Evolutionary conservation across 2,888 invertebrate species (phyloP).

Genomic region (Shargacucullia verbasci): DNA sequence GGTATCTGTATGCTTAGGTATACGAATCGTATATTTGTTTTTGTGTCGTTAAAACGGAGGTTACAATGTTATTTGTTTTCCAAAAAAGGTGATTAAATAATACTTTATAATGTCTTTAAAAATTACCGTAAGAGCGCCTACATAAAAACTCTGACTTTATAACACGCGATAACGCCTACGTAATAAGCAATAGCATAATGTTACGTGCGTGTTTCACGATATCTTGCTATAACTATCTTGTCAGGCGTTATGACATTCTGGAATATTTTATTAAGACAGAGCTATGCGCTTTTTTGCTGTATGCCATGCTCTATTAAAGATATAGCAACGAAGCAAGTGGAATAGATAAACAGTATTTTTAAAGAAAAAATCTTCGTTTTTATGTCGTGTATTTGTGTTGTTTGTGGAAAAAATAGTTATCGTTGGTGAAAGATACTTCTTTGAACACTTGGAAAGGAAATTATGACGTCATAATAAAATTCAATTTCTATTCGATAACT

Average conservation of each 20-base stretch:
- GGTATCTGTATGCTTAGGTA: no score
- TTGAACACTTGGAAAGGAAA: no score
- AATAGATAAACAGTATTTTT: background rate
- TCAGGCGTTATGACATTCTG: constrained; percentile 42
- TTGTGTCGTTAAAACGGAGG: no score
- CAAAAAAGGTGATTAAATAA: no score
- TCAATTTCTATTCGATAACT: no score
- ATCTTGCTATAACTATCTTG: constrained; percentile 25
- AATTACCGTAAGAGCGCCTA: constrained; percentile 20
- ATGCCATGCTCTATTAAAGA: constrained; percentile 47
- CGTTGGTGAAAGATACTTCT: no score
- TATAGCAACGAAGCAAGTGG: constrained; percentile 30
- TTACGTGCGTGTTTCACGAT: constrained; percentile 18
- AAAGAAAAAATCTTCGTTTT: no score
- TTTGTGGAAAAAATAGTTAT: constrained; percentile 14
- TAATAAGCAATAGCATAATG: constrained; percentile 31
- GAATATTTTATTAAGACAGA: constrained; percentile 7
- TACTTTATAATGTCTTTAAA: no score
- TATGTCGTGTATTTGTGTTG: background rate
- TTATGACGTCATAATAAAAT: no score
- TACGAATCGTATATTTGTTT: no score
- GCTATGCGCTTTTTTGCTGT: constrained; percentile 31
- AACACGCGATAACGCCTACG: constrained; percentile 32
- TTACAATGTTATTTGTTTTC: no score
- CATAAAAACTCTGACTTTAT: constrained; percentile 6